These are phyloP conservation scores for Drosophila lowei DNA, from an alignment of 1,140 invertebrate genomes.

Conservation along the genomic window DNA sequence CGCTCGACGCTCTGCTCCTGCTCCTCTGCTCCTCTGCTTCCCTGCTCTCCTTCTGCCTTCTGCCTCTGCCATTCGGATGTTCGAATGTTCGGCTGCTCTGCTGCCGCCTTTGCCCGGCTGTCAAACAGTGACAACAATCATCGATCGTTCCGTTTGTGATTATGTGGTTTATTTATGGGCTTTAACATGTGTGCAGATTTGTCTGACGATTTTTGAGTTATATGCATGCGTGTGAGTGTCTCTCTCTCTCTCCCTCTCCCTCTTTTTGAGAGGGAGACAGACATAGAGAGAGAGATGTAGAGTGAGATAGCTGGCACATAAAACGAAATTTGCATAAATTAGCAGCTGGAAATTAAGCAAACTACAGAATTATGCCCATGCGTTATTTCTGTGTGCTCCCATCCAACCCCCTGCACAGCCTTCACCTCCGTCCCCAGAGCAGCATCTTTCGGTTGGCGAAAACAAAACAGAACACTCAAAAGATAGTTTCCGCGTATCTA, in stretches of 20 bases:
- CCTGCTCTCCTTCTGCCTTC: background rate
- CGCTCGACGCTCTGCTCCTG: background rate
- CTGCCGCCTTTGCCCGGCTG: conserved; percentile 57
- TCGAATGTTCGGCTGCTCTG: background rate
- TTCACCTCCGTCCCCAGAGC: conserved; percentile 15
- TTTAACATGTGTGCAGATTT: conserved; percentile 83
- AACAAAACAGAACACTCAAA: conserved; percentile 21
- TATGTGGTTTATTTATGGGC: conserved; percentile 83
- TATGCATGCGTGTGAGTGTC: conserved; percentile 48
- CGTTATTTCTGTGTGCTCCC: conserved; percentile 35
- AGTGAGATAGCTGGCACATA: conserved; percentile 12
- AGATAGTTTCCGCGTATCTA: conserved; percentile 64
- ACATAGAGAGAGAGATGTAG: conserved; percentile 3
- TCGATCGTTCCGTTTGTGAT: conserved; percentile 83
- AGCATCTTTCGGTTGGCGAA: conserved; percentile 55
- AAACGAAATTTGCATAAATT: conserved; percentile 77
- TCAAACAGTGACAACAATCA: conserved; percentile 83
- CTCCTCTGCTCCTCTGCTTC: conserved; percentile 6
- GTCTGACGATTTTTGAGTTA: conserved; percentile 82
- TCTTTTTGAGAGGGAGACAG: background rate
- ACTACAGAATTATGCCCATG: conserved; percentile 54
- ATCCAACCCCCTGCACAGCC: conserved; percentile 8
- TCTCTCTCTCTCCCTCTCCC: background rate
- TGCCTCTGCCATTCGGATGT: background rate
- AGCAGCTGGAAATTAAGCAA: conserved; percentile 77